Base-by-base conservation (phyloP, 1,140 invertebrate genomes). In the Trinorchestia longiramus region DNA sequence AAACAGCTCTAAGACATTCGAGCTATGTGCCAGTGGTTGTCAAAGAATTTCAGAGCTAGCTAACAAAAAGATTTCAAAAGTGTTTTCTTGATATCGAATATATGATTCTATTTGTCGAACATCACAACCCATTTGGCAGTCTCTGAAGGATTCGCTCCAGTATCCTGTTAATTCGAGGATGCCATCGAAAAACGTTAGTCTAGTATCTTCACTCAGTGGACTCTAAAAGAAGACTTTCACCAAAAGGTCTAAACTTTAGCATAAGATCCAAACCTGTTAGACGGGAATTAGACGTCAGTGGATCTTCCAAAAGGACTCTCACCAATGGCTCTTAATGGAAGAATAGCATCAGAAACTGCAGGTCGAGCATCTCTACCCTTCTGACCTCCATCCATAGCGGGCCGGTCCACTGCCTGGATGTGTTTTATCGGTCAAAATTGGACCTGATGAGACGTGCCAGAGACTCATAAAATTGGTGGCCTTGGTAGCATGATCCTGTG, bases 391-490 rank as follows among this genome's bases (percentile, higher is more conserved):
- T 90, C 88, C 88, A 90, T 90, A 41, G 88, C 88, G n/a, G 88
- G 88, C 88, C 88, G 43, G 88, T 90, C 88, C 88, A 42, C 28
- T 43, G 88, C 41, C 28, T 90, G 88, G 88, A 90, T 42, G 88
- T 41, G 43, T 90, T 90, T 90, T 90, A 90, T 43, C 88, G 88
- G 4, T 90, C 88, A 90, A 90, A 90, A 90, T 90, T 42, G 88
- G 88, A 41, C 36, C 43, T 90, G 88, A 90, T 90, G 88, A 90
- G 88, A 43, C 88, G 43, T 90, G 88, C 88, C 88, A 41, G 88
- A 17, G 41, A 43, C 6, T 36, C 88, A 90, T 90, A 90, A 90
- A 90, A 90, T 90, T 90, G n/a, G 88, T 28, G 88, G 88, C 88
- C 88, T 43, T 90, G 88, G 88, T 41, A 90, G 88, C 88, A 41